Conservation (phyloP, 2,888 invertebrate species). For the Mesoligia furuncula region DNA sequence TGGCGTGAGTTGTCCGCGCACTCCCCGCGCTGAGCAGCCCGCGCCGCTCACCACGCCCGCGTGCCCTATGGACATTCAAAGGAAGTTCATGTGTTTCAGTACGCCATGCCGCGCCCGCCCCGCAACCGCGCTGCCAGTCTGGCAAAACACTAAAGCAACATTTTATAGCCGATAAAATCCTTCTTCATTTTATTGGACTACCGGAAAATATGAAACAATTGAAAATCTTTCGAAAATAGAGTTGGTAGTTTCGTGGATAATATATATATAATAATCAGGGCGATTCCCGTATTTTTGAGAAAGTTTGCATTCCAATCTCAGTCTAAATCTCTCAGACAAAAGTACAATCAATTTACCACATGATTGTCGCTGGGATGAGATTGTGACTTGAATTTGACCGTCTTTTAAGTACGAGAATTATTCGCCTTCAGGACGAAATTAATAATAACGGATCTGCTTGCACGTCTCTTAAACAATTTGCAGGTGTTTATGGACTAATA, state of each 20-base stretch:
- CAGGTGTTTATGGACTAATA: no score
- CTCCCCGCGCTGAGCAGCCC: no score
- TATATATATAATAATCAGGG: not conserved
- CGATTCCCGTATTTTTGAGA: not conserved
- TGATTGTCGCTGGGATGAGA: not conserved
- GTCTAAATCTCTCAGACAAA: not conserved
- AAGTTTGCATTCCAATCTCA: not conserved
- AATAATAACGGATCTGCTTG: not conserved
- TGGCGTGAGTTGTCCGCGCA: no score
- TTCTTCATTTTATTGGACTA: constrained; percentile 46
- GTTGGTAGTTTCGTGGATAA: not conserved
- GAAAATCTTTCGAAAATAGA: constrained; percentile 12
- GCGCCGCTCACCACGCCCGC: no score
- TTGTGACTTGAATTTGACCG: not conserved
- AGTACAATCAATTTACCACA: not conserved
- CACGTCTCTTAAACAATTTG: no score
- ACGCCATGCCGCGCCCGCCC: no score
- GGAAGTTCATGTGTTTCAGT: no score
- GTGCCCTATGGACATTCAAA: no score
- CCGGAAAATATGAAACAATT: constrained; percentile 23
- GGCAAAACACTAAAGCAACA: constrained; percentile 21
- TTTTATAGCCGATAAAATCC: constrained; percentile 59
- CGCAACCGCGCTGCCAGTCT: no score
- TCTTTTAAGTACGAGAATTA: not conserved
- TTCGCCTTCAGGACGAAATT: not conserved